A percentile compares a stretch with the other conserved stretches of the same genome.
These are phyloP conservation scores for Xerus rutilus DNA, from an alignment of 2,797 vertebrate species.

Conservation along the genomic window DNA sequence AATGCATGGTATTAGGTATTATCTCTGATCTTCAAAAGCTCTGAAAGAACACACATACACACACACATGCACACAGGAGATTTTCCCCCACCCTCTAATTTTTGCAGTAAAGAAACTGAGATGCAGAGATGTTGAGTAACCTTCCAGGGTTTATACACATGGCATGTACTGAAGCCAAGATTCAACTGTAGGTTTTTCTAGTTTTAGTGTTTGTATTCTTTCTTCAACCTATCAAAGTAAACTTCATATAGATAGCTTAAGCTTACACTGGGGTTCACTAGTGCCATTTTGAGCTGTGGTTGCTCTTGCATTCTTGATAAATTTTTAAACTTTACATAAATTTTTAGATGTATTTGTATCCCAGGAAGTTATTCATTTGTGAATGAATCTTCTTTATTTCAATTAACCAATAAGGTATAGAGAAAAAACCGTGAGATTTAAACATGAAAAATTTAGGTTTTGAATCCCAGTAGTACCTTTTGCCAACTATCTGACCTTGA, in stretches of 20 bases:
- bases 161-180: background rate
- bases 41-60: background rate
- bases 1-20: background rate
- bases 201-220: background rate
- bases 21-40: background rate
- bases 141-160: background rate
- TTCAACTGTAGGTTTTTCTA: background rate
- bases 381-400: slow-evolving; percentile 2
- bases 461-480: background rate
- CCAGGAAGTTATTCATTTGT: slow-evolving; percentile 12
- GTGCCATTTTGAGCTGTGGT: background rate
- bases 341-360: background rate
- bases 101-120: slow-evolving; percentile 34
- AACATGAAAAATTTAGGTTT: background rate
- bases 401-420: background rate
- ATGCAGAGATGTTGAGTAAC: background rate
- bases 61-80: too few species aligned
- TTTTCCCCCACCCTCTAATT: background rate
- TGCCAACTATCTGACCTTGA: background rate
- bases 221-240: background rate
- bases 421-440: background rate
- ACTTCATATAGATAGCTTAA: background rate
- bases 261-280: background rate
- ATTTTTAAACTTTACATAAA: background rate
- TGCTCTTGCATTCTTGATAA: slow-evolving; percentile 35